These are phyloP conservation scores for Beroe ovata DNA, from an alignment of 37 sponge, comb jelly and placozoan genomes.

Conservation along the genomic window DNA sequence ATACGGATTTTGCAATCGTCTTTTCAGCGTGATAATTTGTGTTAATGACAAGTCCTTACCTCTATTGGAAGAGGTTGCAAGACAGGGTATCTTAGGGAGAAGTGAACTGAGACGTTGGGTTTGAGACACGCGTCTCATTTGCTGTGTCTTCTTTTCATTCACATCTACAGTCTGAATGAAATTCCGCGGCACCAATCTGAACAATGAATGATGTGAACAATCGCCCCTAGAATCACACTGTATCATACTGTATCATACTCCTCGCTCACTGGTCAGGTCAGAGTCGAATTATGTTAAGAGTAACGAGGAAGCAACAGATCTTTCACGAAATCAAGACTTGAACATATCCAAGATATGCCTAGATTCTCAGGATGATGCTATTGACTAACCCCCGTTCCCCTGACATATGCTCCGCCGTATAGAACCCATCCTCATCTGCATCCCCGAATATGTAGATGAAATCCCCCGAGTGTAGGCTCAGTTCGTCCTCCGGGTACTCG, in stretches of 20 bases:
- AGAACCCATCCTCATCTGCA: constrained; percentile 70
- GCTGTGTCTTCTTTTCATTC: constrained; percentile 47
- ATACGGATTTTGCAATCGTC: too few species aligned
- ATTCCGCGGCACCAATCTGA: constrained; percentile 37
- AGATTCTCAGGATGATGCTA: too few species aligned
- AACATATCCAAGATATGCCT: too few species aligned
- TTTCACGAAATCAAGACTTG: too few species aligned
- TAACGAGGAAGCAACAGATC: too few species aligned
- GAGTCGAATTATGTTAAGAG: too few species aligned
- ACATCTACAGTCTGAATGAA: constrained; percentile 36
- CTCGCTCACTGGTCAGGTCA: too few species aligned
- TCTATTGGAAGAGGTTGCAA: not conserved
- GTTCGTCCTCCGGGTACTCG: constrained; percentile 71
- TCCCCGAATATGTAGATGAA: constrained; percentile 77
- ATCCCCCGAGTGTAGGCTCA: constrained; percentile 70
- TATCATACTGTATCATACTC: too few species aligned
- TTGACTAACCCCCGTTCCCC: not conserved
- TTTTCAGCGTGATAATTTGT: too few species aligned
- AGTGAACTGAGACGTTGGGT: constrained; percentile 29
- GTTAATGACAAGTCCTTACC: not conserved
- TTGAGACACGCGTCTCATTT: constrained; percentile 41
- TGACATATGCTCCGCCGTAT: not conserved
- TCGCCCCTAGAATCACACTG: too few species aligned
- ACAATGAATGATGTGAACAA: too few species aligned
- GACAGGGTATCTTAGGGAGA: not conserved